Evolutionary conservation across 2,113 vertebrate species (phyloP), one percentile per base, ranked within the genome.

Genomic region (Caranx melampygus): DNA sequence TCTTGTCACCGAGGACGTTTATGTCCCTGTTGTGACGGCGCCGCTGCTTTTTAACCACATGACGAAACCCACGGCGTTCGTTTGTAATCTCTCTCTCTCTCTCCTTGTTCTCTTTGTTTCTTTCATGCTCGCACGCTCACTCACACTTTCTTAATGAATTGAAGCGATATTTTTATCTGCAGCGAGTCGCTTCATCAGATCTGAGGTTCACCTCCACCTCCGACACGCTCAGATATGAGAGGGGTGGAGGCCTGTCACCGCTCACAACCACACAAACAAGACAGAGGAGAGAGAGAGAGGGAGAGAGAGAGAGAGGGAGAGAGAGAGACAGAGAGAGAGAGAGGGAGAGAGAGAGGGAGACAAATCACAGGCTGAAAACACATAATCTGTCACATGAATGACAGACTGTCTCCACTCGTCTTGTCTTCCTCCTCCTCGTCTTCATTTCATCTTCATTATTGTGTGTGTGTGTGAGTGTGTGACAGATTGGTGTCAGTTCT

Each of bases 401-500:
- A 85, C 87, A 88, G 68, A 81, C 21, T 57, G 87, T 68, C 73
- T 91, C 66, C 63, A 47, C 67, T 79, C 33, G 73, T 83, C 83
- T 72, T 54, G 3, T 63, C 78, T 63, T 67, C 78, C 63, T 82
- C 72, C 61, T 84, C 79, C 35, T 83, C 65, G 14, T 82, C 75
- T 73, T 88, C 81, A 68, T 83, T 87, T 88, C 8, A 74, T 90
- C 69, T 80, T 83, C 75, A 84, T 91, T 82, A 78, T 9, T 62
- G 52, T 59, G 76, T n/a, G 31, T 62, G 35, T 72, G 75, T 20
- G 59, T 72, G 55, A 26, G 37, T 59, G 35, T 72, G 74, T 16
- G 89, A 90, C 91, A 92, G 88, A 91, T 92, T 91, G 88, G 91
- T 92, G 91, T 88, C 88, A 87, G 62, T 85, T 78, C 81, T 72